Conservation (phyloP, 2,113 vertebrate species). For the Anguilla japonica region DNA sequence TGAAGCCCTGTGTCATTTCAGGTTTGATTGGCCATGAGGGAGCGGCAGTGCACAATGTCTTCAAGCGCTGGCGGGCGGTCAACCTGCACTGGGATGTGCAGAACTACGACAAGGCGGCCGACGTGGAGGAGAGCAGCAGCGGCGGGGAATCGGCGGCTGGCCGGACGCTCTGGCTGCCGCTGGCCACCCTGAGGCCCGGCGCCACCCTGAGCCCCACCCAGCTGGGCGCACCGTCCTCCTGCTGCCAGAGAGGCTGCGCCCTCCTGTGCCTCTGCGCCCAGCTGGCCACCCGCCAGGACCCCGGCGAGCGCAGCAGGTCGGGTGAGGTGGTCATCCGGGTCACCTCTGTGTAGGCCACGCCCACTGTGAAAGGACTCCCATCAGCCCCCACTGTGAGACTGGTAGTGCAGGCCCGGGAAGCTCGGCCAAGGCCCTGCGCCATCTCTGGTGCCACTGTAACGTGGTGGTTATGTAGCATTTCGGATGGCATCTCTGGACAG, state of each 20-base stretch:
- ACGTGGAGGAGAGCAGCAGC: conserved; percentile 81
- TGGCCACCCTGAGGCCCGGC: conserved; percentile 76
- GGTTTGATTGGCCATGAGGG: conserved; percentile 90
- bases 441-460: not conserved
- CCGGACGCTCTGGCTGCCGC: conserved; percentile 85
- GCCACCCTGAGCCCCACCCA: conserved; percentile 78
- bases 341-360: conserved; percentile 78
- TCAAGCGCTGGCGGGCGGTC: conserved; percentile 90
- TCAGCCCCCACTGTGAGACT: not conserved
- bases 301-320: conserved; percentile 74
- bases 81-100: conserved; percentile 92
- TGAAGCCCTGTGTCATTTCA: conserved; percentile 29
- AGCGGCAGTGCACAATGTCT: conserved; percentile 91
- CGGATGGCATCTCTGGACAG: not conserved
- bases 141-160: conserved; percentile 71
- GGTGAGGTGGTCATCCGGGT: conserved; percentile 90
- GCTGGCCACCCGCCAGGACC: conserved; percentile 70
- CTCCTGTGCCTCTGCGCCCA: conserved; percentile 75
- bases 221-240: conserved; percentile 74
- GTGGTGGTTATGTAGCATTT: not conserved
- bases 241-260: conserved; percentile 72
- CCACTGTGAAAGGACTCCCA: conserved; percentile 22
- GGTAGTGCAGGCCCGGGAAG: not conserved
- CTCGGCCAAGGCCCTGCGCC: too few relatives aligned
- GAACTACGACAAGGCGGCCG: conserved; percentile 88